Evolutionary conservation across 2,113 vertebrate genomes (phyloP), one percentile per base, ranked within the genome.

Genomic region (Stegastes partitus): DNA sequence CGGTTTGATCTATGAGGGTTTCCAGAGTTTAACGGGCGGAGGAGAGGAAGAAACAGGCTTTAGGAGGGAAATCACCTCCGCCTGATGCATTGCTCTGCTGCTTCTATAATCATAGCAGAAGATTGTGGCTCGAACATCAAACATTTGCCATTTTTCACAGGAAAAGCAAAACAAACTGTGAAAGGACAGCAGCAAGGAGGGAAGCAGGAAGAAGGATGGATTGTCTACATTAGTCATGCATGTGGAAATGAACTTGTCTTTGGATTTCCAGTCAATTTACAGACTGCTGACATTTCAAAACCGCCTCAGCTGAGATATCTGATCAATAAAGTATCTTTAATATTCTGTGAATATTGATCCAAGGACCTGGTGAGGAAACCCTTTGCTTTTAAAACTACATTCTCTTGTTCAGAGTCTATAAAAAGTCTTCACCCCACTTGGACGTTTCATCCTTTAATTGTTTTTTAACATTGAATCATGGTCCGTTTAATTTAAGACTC

Each of bases 1-100:
- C 3, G 3, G 26, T 50, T 39, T 84, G 81, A 89, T 79, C 56
- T 54, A 78, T 68, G 66, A 79, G 61, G 56, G 59, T 31, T 49
- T 72, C 31, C 28, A 53, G 62, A 62, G 66, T 72, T 71, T 42
- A 45, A 10, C 10, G 4, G 37, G 37, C 10, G 9, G 37, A 71
- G 56, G 61, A 65, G 58, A 65, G 50, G 58, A 42, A 53, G 15
- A 64, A 28, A 59, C 54, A 56, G 54, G 53, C 22, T 25, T 69
- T 81, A 16, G 56, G 19, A 62, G 69, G 11, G 59, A 75, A 72
- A 72, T 68, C 50, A 49, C 55, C 37, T 50, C 28, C 19, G 53
- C 51, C 37, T 71, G 69, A 65, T 4, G 8, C 50, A 75, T 67
- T 22, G 16, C 64, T 22, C 44, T 45, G 12, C 37, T 22, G 3